Conservation (phyloP, 2,888 invertebrate species). For the Pemphredon lugubris region DNA sequence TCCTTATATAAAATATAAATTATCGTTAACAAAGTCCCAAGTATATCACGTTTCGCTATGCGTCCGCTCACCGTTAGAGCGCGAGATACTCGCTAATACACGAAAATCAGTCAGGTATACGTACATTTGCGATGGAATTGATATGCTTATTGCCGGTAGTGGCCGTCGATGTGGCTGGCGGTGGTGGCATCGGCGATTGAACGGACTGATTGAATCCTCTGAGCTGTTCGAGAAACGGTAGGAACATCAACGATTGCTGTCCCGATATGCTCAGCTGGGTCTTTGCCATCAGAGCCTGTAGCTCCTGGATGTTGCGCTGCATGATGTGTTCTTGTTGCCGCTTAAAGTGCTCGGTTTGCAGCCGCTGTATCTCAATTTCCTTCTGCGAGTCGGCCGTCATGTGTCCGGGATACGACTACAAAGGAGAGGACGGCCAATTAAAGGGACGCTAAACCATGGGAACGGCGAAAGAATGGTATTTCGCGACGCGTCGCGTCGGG, state of each 20-base stretch:
- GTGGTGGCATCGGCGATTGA: constrained; percentile 76
- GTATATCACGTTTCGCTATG: too few species aligned
- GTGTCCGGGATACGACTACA: constrained; percentile 79
- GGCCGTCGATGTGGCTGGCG: constrained; percentile 77
- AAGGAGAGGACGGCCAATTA: constrained; percentile 59
- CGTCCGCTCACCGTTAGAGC: too few species aligned
- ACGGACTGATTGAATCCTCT: constrained; percentile 75
- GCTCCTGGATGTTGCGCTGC: constrained; percentile 84
- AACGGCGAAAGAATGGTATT: constrained; percentile 20
- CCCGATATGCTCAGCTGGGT: constrained; percentile 83
- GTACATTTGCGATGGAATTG: constrained; percentile 79
- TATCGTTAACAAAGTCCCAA: too few species aligned
- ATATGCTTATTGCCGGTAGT: constrained; percentile 79
- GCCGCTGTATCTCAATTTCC: constrained; percentile 87
- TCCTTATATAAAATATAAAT: too few species aligned
- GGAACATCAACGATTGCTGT: constrained; percentile 86
- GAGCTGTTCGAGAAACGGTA: constrained; percentile 85
- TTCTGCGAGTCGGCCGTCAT: constrained; percentile 84
- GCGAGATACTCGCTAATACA: too few species aligned
- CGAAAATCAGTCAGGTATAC: constrained; percentile 40
- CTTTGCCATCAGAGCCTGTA: constrained; percentile 84
- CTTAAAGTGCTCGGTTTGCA: constrained; percentile 86
- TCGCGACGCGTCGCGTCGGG: constrained; percentile 1
- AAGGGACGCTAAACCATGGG: constrained; percentile 16
- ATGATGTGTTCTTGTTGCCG: constrained; percentile 84